Percentiles rank a stretch among this genome's conserved stretches.
These are phyloP conservation scores for Cetonia aurata DNA, from an alignment of 2,888 invertebrate species.

Conservation along the genomic window DNA sequence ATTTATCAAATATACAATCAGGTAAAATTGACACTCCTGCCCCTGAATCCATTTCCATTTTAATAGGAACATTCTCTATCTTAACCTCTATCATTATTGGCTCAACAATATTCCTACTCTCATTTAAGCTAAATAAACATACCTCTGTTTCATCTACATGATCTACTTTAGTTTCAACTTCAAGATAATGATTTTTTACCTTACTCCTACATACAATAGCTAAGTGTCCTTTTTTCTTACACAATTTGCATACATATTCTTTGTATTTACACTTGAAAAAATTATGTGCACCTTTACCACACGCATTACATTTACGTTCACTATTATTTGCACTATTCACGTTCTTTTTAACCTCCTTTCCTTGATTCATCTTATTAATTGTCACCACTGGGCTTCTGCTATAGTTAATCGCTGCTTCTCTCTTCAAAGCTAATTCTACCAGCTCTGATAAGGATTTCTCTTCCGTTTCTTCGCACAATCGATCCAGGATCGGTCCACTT, in stretches of 20 bases:
- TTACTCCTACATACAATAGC: neutral
- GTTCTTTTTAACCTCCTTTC: neutral
- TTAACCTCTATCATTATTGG: neutral
- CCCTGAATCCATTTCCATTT: conserved; percentile 3
- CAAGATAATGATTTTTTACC: neutral
- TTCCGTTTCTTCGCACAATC: conserved; percentile 48
- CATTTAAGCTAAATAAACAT: too few species aligned
- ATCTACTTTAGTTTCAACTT: neutral
- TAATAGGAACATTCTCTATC: neutral
- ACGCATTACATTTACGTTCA: neutral
- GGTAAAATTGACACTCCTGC: conserved; percentile 19
- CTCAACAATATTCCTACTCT: conserved; percentile 3
- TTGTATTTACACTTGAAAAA: conserved; percentile 6
- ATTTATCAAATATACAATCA: conserved; percentile 1
- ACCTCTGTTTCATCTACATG: conserved; percentile 1
- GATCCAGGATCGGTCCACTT: conserved; percentile 46
- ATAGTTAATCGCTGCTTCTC: conserved; percentile 33
- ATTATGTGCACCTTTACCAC: conserved; percentile 14
- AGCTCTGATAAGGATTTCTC: conserved; percentile 16
- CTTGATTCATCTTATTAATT: neutral
- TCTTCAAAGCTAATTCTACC: conserved; percentile 42
- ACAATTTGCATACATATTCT: conserved; percentile 2
- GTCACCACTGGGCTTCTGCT: neutral
- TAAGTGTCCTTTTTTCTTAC: too few species aligned
- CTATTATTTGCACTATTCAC: neutral